Evolutionary conservation across 2,797 vertebrate species (phyloP), one percentile per base, ranked within the genome.

Genomic region (Gadopsis bispinosus): DNA sequence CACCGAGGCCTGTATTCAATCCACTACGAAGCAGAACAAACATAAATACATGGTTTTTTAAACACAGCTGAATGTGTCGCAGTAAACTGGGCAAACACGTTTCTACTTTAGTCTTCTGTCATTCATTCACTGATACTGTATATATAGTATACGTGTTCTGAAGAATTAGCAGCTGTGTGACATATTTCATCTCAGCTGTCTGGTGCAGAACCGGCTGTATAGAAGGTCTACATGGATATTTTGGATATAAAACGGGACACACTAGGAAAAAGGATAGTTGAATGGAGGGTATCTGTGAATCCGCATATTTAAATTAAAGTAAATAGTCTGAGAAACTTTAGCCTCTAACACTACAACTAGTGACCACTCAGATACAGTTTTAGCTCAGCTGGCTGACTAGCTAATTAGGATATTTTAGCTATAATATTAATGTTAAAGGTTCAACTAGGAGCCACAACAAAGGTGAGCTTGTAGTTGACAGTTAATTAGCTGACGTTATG

Each of bases 41-140:
- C 77, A 79, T 88, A 85, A 86, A 89, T 85, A 87, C 43, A 75
- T 43, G 51, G 59, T 53, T 74, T 7, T 58, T 75, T 65, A 74
- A 73, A 69, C 31, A 80, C 33, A 75, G 71, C 64, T 50, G 53
- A 37, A 79, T 63, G 50, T 58, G 43, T 29, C 20, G 35, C 62
- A 68, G 54, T 61, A 48, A 75, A 74, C 8, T 4, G 2, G 62
- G 68, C 67, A 75, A 77, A 81, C 70, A 75, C 45, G 47, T 51
- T 17, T 11, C 7, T 29, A 50, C 41, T 66, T 48, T 54, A 75
- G 74, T 78, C 68, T 75, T 47, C 51, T 61, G 73, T 79, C 72
- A 31, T 73, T 47, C 72, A 31, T 73, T 47, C 7, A 10, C 3
- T 69, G 58, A 77, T 39, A 39, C 1, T 29, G 19, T 61, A 2